These are phyloP conservation scores for Drosophila fuyamai DNA, from an alignment of 1,140 invertebrate genomes.

Conservation along the genomic window DNA sequence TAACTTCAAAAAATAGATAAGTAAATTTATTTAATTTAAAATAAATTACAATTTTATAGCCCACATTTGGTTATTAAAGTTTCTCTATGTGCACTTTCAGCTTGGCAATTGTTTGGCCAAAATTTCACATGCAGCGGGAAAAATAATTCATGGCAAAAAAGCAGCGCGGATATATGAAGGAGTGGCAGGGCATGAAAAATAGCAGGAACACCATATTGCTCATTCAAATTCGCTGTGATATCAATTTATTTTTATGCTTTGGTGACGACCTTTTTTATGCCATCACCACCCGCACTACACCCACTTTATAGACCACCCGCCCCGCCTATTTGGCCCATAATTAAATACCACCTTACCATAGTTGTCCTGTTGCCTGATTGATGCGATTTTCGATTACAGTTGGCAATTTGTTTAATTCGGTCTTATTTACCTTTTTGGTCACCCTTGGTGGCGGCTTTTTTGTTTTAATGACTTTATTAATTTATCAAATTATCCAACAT, in stretches of 20 bases:
- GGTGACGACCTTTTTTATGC: constrained; percentile 30
- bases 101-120: constrained; percentile 70
- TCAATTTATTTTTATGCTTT: constrained; percentile 76
- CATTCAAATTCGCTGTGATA: constrained; percentile 71
- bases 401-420: constrained; percentile 49
- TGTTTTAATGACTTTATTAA: constrained; percentile 60
- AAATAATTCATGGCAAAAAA: constrained; percentile 76
- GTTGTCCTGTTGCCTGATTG: constrained; percentile 39
- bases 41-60: too few species aligned
- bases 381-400: constrained; percentile 61
- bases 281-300: background rate
- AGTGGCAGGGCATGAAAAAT: constrained; percentile 14
- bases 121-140: constrained; percentile 67
- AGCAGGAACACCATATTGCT: constrained; percentile 37
- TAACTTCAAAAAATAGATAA: too few species aligned
- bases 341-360: constrained; percentile 37
- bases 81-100: constrained; percentile 4
- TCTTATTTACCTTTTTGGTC: constrained; percentile 25
- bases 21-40: too few species aligned
- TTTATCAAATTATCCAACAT: constrained; percentile 59
- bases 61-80: background rate
- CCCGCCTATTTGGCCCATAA: constrained; percentile 10
- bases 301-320: background rate
- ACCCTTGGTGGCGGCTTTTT: constrained; percentile 1
- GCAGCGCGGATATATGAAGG: constrained; percentile 46